phyloP scores from a whole-genome alignment of 1,140 invertebrate species.

The Lepidostoma basale region DNA sequence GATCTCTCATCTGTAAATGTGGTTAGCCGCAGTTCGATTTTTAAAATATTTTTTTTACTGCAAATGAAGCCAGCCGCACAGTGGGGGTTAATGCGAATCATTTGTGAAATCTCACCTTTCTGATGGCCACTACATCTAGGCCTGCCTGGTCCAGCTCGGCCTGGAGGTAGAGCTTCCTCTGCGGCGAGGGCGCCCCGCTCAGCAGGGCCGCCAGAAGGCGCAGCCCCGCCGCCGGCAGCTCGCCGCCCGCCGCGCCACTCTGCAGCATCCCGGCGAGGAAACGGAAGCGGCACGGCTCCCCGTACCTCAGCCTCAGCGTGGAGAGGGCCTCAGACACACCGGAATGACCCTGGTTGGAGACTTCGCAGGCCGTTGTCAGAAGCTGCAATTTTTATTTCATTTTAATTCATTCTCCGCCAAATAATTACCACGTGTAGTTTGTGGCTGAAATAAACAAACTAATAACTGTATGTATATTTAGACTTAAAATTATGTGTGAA shows the following conservation, averaged over 20 bases:
- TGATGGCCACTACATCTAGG: conserved; percentile 72
- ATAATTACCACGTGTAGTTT: too few species aligned
- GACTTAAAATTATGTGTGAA: too few species aligned
- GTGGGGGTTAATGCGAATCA: too few species aligned
- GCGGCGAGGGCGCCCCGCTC: conserved; percentile 72
- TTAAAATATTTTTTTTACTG: too few species aligned
- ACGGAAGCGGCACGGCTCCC: conserved; percentile 89
- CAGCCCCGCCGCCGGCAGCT: conserved; percentile 81
- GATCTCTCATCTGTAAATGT: too few species aligned
- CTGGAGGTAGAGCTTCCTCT: conserved; percentile 86
- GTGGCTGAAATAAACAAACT: too few species aligned
- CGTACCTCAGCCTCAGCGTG: conserved; percentile 84
- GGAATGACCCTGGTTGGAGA: conserved; percentile 72
- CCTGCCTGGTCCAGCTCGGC: conserved; percentile 86
- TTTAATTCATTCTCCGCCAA: too few species aligned
- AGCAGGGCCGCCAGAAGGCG: conserved; percentile 86
- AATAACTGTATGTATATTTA: too few species aligned
- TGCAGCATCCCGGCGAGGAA: conserved; percentile 88
- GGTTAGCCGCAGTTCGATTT: too few species aligned
- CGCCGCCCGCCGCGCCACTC: conserved; percentile 66
- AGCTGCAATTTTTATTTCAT: conserved; percentile 61
- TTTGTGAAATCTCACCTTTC: conserved; percentile 64
- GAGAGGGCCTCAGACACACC: conserved; percentile 89
- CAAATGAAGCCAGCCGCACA: too few species aligned
- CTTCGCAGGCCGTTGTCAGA: conserved; percentile 76